phyloP scores from a whole-genome alignment of 2,113 vertebrate genomes.

The Pungitius pungitius region DNA sequence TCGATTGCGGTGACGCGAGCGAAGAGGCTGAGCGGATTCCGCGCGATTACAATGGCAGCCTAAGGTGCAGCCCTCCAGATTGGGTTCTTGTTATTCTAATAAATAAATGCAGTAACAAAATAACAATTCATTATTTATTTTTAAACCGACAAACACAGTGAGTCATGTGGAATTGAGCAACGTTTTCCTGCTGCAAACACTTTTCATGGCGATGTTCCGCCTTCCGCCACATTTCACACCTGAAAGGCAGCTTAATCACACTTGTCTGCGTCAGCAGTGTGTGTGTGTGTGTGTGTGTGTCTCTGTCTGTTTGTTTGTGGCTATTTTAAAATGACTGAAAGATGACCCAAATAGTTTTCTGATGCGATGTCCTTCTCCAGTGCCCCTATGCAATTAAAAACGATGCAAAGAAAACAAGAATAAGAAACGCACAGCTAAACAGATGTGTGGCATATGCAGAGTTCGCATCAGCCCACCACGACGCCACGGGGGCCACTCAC shows the following conservation, averaged over 20 bases:
- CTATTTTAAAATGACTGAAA: slow-evolving; percentile 23
- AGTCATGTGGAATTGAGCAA: not conserved
- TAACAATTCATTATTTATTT: too few species aligned
- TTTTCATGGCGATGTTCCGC: slow-evolving; percentile 47
- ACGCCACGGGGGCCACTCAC: not conserved
- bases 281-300: not conserved
- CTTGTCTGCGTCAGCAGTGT: too few species aligned
- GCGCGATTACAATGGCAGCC: slow-evolving; percentile 2
- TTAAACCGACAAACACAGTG: too few species aligned
- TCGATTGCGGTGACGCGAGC: not conserved
- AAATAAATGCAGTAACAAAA: not conserved
- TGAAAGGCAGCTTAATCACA: not conserved
- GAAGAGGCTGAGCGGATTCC: not conserved
- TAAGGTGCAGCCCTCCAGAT: slow-evolving; percentile 6
- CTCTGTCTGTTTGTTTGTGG: not conserved
- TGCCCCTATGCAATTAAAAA: not conserved
- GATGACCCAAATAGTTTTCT: slow-evolving; percentile 32
- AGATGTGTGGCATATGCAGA: not conserved
- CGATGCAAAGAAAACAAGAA: not conserved
- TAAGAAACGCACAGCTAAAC: not conserved
- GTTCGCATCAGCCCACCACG: not conserved
- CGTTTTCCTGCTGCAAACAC: slow-evolving; percentile 12
- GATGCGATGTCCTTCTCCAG: not conserved
- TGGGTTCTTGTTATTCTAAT: slow-evolving; percentile 20
- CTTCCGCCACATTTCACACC: slow-evolving; percentile 61